Base-by-base conservation (phyloP, 2,113 vertebrate species). In the Periophthalmus modestus region DNA sequence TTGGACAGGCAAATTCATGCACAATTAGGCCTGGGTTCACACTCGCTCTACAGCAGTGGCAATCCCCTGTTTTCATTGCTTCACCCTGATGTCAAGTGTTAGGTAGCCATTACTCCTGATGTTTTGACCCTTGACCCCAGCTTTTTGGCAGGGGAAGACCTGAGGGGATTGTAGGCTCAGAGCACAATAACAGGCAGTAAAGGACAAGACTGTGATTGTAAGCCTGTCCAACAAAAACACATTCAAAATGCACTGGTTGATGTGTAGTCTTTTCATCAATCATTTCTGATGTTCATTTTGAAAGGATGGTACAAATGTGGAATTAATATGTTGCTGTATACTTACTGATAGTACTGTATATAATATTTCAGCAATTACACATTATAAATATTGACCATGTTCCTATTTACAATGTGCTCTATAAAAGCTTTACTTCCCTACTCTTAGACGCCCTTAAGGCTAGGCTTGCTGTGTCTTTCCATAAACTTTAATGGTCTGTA, bases 41-140 rank as follows among this genome's bases (percentile, higher is more conserved):
- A 36, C 46, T 72, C 0, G 13, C 50, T 36, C 65, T 33, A 11
- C 13, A 77, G 69, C 74, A 67, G 36, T 58, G 55, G 34, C 47
- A 57, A 24, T 24, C 52, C 19, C 5, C 0, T 7, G 28, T 70
- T 4, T 79, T 70, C 65, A 12, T 33, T 5, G 62, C 48, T 10
- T 72, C 71, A 68, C 52, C 23, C 77, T 78, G 62, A 85, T 87
- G 92, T 92, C 90, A 91, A 86, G 89, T 92, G 90, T 92, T 91
- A 83, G 84, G 81, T 87, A 92, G 86, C 82, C 75, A 88, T 92
- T 90, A 88, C 79, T 3, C 65, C 79, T 84, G 80, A 65, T 73
- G 77, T 65, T 74, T 71, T 89, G 91, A 87, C 92, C 92, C 88
- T 89, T 75, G 71, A 89, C 92, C 87, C 23, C n/a, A 14, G 66